Conservation (phyloP, 2,113 vertebrate genomes). For the Peromyscus maniculatus region DNA sequence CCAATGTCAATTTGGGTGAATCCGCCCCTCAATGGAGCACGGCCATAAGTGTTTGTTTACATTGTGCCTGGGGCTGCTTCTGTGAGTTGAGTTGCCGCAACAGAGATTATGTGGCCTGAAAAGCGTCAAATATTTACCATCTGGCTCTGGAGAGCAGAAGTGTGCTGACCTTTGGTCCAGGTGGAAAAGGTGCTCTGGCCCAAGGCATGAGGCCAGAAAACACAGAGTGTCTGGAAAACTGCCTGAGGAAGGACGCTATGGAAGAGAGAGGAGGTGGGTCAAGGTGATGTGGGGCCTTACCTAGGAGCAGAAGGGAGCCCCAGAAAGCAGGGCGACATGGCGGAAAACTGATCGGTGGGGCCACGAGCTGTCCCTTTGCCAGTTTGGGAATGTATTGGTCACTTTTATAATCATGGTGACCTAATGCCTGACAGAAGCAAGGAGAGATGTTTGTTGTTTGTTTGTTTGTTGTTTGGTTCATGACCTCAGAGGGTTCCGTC, state of each 20-base stretch:
- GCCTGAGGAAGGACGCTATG: accelerated
- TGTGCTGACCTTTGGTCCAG: not conserved
- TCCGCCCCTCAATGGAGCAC: not conserved
- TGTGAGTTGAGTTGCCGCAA: not conserved
- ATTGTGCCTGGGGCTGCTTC: not conserved
- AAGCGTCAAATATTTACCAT: not conserved
- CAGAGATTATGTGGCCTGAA: not conserved
- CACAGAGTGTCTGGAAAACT: accelerated
- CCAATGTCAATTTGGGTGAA: not conserved
- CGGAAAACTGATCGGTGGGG: not conserved
- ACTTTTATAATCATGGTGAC: not conserved
- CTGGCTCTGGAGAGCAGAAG: not conserved
- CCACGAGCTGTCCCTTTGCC: no score
- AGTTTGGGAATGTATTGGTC: not conserved
- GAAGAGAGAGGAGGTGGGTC: not conserved
- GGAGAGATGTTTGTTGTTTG: not conserved
- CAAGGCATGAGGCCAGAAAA: not conserved
- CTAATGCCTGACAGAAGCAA: not conserved
- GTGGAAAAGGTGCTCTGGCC: not conserved
- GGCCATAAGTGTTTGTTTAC: not conserved
- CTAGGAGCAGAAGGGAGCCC: not conserved
- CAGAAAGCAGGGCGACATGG: accelerated
- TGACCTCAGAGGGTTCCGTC: not conserved
- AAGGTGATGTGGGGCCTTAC: not conserved
- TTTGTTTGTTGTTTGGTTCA: not conserved